Conservation (phyloP, 2,888 invertebrate genomes). For the Plagodis pulveraria region DNA sequence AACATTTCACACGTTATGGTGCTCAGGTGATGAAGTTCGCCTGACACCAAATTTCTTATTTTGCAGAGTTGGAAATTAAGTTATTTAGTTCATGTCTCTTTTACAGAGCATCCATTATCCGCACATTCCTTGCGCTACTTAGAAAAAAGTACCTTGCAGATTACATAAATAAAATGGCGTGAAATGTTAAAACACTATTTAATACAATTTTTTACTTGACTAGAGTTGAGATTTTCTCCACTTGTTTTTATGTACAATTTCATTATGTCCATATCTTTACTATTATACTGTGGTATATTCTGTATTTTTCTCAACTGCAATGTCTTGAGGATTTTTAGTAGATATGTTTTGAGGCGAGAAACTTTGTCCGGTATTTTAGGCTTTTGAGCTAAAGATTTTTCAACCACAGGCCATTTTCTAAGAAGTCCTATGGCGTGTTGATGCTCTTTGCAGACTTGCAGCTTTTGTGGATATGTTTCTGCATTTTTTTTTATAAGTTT, state of each 20-base stretch:
- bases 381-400: slow-evolving; percentile 19
- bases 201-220: too few species aligned
- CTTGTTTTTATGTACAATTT: slow-evolving; percentile 53
- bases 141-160: too few species aligned
- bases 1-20: too few species aligned
- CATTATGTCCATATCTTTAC: slow-evolving; percentile 41
- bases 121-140: too few species aligned
- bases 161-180: too few species aligned
- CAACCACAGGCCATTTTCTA: slow-evolving; percentile 44
- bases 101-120: too few species aligned
- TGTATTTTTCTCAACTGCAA: slow-evolving; percentile 62
- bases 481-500: slow-evolving; percentile 43
- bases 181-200: too few species aligned
- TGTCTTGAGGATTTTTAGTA: slow-evolving; percentile 42
- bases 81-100: too few species aligned
- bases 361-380: slow-evolving; percentile 29
- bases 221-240: slow-evolving; percentile 28
- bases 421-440: slow-evolving; percentile 47
- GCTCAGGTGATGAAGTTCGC: too few species aligned
- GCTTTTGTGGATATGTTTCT: slow-evolving; percentile 42
- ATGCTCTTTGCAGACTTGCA: slow-evolving; percentile 56
- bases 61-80: too few species aligned
- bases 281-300: slow-evolving; percentile 46
- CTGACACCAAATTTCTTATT: too few species aligned
- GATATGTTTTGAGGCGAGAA: slow-evolving; percentile 39